A percentile compares a stretch with the other conserved stretches of the same genome.
These are phyloP conservation scores for Galeopterus variegatus DNA, from an alignment of 2,113 vertebrate genomes.

Conservation along the genomic window DNA sequence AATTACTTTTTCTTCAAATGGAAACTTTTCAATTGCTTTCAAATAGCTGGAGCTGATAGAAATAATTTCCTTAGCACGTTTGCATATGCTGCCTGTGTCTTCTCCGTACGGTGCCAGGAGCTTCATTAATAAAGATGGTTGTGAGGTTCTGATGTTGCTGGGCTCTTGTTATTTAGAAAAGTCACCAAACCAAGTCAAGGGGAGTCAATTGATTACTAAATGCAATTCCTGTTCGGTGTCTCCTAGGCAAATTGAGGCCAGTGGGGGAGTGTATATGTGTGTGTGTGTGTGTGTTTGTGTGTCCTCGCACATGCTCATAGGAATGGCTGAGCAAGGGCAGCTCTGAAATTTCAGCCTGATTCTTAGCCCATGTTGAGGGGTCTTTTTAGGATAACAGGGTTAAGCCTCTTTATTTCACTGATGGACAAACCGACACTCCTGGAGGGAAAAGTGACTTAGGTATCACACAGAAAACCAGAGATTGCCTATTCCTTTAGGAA, in stretches of 20 bases:
- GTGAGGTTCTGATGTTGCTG: conserved; percentile 68
- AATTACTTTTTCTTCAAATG: conserved; percentile 83
- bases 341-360: neutral
- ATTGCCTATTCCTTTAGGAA: too few relatives aligned
- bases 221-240: conserved; percentile 68
- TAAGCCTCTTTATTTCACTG: neutral
- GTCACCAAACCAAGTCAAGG: conserved; percentile 76
- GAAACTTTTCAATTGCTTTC: conserved; percentile 83
- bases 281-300: too few relatives aligned
- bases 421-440: neutral
- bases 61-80: conserved; percentile 83
- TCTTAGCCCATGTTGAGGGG: neutral
- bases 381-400: neutral
- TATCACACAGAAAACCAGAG: neutral
- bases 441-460: neutral
- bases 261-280: neutral
- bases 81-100: conserved; percentile 78
- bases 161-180: conserved; percentile 77
- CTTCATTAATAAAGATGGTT: conserved; percentile 84
- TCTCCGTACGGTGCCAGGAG: conserved; percentile 72
- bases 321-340: neutral
- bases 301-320: neutral
- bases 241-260: conserved; percentile 39
- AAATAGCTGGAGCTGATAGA: conserved; percentile 76
- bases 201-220: conserved; percentile 78